Evolutionary conservation across 2,113 vertebrate genomes (phyloP).

Genomic region (Charina bottae): DNA sequence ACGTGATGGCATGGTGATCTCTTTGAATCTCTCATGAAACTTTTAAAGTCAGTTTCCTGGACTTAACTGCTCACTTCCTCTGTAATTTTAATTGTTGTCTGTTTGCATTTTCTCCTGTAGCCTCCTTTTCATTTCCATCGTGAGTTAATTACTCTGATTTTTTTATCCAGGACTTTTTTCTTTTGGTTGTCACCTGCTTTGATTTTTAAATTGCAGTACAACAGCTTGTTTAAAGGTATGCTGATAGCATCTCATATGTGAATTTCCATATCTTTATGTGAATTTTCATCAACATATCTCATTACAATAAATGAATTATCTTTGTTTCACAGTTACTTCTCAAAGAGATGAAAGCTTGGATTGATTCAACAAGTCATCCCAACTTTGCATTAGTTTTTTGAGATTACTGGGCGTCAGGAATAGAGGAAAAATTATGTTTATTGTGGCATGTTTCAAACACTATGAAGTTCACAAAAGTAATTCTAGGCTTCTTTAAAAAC

Average conservation of each 20-base stretch:
- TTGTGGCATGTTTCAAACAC: slow-evolving; percentile 24
- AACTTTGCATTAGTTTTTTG: neutral
- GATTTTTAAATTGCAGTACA: slow-evolving; percentile 7
- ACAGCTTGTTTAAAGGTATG: slow-evolving; percentile 50
- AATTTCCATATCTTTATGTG: slow-evolving; percentile 45
- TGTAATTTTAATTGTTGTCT: slow-evolving; percentile 21
- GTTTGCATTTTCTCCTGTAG: slow-evolving; percentile 30
- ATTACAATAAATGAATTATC: slow-evolving; percentile 29
- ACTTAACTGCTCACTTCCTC: slow-evolving; percentile 1
- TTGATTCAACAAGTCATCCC: neutral
- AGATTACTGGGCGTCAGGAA: slow-evolving; percentile 16
- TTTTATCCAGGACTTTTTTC: too few species aligned
- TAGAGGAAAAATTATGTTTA: slow-evolving; percentile 30
- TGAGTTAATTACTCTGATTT: slow-evolving; percentile 59
- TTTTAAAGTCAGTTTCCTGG: too few species aligned
- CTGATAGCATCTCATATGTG: slow-evolving; percentile 32
- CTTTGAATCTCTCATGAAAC: neutral
- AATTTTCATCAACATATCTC: slow-evolving; percentile 34
- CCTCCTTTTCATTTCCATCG: slow-evolving; percentile 25
- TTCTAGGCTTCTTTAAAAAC: slow-evolving; percentile 12
- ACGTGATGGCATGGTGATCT: neutral
- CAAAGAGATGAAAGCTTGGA: slow-evolving; percentile 10
- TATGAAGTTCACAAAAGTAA: neutral
- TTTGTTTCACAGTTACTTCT: neutral
- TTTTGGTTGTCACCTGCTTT: too few species aligned